Conservation (phyloP, 2,113 vertebrate species). For the Otolemur garnettii region DNA sequence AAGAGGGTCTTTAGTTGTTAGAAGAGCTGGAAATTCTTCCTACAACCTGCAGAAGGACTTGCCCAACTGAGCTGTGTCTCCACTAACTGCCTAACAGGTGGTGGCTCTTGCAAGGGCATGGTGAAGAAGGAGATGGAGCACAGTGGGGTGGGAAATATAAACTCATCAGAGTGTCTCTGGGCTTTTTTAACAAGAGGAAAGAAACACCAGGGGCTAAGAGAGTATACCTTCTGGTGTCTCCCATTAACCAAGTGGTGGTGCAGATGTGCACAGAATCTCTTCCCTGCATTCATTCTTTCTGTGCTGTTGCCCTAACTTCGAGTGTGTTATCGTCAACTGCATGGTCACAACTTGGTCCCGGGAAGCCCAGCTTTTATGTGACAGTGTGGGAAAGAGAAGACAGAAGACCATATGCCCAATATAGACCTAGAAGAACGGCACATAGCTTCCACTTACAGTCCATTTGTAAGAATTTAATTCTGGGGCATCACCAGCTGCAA, state of each 20-base stretch:
- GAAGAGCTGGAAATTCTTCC: neutral
- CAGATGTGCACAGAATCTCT: neutral
- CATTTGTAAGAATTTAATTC: too few species aligned
- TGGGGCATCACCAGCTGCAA: too few species aligned
- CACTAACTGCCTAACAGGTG: neutral
- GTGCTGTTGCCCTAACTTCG: neutral
- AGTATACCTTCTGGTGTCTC: too few species aligned
- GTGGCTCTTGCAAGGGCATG: neutral
- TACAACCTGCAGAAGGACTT: neutral
- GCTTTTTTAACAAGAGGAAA: neutral
- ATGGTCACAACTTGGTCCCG: neutral
- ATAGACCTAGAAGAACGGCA: too few species aligned
- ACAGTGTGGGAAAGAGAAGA: neutral
- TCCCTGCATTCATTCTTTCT: neutral
- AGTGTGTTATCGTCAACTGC: neutral
- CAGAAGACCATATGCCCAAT: neutral
- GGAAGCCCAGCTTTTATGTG: neutral
- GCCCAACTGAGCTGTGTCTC: neutral
- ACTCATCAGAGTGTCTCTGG: neutral
- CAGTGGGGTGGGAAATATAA: too few species aligned
- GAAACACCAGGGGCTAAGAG: too few species aligned
- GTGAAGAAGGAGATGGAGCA: too few species aligned
- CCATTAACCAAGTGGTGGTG: neutral
- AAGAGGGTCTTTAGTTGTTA: neutral
- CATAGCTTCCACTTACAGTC: too few species aligned